A percentile compares a stretch with the other conserved stretches of the same genome.
phyloP scores from a whole-genome alignment of 2,888 invertebrate genomes.

The Palloptera scutellata region DNA sequence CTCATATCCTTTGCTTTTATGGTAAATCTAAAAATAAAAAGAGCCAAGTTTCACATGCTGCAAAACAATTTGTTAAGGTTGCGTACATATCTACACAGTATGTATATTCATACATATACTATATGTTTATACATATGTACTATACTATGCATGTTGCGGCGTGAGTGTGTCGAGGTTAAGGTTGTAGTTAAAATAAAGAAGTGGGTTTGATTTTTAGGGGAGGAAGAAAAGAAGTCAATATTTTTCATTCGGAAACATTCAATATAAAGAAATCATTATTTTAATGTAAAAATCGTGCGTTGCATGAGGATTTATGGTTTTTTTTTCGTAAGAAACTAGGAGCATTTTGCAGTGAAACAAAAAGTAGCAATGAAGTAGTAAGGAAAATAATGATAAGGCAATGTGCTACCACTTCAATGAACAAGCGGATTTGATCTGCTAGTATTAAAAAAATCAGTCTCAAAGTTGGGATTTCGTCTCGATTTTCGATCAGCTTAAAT shows the following conservation, averaged over 20 bases:
- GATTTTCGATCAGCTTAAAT: neutral
- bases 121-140: too few species aligned
- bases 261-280: constrained; percentile 36
- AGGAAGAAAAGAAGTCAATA: neutral
- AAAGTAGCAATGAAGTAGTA: too few species aligned
- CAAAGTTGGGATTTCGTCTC: neutral
- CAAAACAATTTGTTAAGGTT: constrained; percentile 24
- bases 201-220: neutral
- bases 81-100: neutral
- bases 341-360: too few species aligned
- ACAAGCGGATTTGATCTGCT: neutral
- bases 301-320: constrained; percentile 22
- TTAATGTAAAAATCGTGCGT: constrained; percentile 60
- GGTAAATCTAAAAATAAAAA: neutral
- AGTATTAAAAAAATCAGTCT: neutral
- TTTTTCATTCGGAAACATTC: neutral
- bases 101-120: too few species aligned
- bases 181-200: constrained; percentile 13
- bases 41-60: constrained; percentile 18
- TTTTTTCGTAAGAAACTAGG: too few species aligned
- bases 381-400: too few species aligned
- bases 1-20: too few species aligned
- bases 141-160: neutral
- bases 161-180: constrained; percentile 22
- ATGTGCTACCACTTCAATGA: constrained; percentile 5